These are phyloP conservation scores for Chaetodon trifasciatus DNA, from an alignment of 2,797 vertebrate species.

Conservation along the genomic window DNA sequence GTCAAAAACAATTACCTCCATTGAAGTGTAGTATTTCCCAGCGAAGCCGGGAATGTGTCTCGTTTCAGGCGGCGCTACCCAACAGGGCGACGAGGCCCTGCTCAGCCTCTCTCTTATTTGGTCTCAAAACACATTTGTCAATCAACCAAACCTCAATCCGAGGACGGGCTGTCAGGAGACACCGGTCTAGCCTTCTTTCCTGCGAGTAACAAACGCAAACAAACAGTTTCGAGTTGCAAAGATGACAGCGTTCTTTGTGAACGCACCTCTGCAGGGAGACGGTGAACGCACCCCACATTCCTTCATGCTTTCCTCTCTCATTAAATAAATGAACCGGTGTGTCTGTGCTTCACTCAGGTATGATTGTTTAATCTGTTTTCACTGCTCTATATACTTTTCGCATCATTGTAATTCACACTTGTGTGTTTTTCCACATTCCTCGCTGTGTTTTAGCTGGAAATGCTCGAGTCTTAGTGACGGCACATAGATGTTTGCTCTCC, in stretches of 20 bases:
- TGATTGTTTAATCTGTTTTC: slow-evolving; percentile 31
- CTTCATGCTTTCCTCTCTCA: slow-evolving; percentile 53
- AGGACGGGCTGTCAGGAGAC: slow-evolving; percentile 54
- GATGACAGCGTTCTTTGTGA: slow-evolving; percentile 46
- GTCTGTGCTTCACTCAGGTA: slow-evolving; percentile 20
- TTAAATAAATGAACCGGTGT: slow-evolving; percentile 48
- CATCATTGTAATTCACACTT: slow-evolving; percentile 38
- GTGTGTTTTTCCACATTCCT: slow-evolving; percentile 35
- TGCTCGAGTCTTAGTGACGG: slow-evolving; percentile 8
- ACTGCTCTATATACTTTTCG: slow-evolving; percentile 28
- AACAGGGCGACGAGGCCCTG: slow-evolving; percentile 11
- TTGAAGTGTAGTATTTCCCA: slow-evolving; percentile 48
- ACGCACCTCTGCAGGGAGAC: slow-evolving; percentile 28
- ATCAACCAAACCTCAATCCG: slow-evolving; percentile 49
- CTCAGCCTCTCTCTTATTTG: slow-evolving; percentile 56
- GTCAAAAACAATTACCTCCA: slow-evolving; percentile 52
- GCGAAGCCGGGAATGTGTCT: slow-evolving; percentile 31
- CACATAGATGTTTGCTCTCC: slow-evolving; percentile 17
- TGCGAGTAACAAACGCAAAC: slow-evolving; percentile 48
- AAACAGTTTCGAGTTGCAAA: slow-evolving; percentile 52
- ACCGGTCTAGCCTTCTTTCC: slow-evolving; percentile 20
- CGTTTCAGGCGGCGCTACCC: slow-evolving; percentile 16
- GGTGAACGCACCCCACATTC: slow-evolving; percentile 30
- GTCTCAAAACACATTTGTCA: slow-evolving; percentile 76
- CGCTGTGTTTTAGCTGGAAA: slow-evolving; percentile 3